Evolutionary conservation across 2,113 vertebrate species (phyloP).

Genomic region (Coracopsis vasa): DNA sequence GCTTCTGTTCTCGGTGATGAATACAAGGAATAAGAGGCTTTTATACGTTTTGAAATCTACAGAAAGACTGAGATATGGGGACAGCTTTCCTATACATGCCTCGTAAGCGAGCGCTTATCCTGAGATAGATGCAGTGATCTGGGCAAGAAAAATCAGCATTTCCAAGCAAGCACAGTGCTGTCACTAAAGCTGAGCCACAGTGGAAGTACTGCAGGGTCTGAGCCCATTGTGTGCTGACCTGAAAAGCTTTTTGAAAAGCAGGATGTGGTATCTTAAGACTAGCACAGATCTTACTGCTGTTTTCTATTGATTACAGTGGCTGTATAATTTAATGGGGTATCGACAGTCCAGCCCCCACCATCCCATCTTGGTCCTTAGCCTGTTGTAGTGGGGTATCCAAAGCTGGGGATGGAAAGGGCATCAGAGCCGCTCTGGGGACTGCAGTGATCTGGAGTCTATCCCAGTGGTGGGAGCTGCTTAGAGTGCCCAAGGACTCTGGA

Average conservation of each 20-base stretch:
- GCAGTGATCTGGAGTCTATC: neutral
- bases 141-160: neutral
- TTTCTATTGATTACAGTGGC: neutral
- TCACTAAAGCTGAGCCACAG: neutral
- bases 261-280: neutral
- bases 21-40: slow-evolving; percentile 42
- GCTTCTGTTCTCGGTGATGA: slow-evolving; percentile 43
- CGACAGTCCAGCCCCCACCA: neutral
- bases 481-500: neutral
- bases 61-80: slow-evolving; percentile 2
- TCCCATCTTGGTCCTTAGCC: neutral
- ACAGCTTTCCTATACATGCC: slow-evolving; percentile 16
- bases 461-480: neutral
- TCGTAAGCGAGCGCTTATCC: neutral
- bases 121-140: slow-evolving; percentile 31
- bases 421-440: neutral
- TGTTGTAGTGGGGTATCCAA: neutral
- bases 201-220: neutral
- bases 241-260: neutral
- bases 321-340: neutral
- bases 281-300: neutral
- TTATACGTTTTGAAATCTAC: neutral
- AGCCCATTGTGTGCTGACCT: neutral
- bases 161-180: neutral
- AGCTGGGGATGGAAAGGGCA: neutral